phyloP scores from a whole-genome alignment of 2,888 invertebrate genomes.

The Pristionchus arcanus region DNA sequence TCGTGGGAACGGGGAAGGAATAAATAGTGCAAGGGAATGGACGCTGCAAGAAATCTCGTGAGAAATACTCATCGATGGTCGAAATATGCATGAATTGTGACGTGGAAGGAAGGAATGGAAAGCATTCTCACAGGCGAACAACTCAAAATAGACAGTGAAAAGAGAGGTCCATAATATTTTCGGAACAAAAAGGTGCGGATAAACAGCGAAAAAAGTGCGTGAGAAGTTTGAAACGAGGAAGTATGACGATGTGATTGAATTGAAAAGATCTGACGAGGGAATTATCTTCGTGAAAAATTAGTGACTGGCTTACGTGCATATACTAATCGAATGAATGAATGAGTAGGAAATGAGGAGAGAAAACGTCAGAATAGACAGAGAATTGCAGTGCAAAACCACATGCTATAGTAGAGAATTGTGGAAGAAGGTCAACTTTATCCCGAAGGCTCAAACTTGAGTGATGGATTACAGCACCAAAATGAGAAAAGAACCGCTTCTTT shows the following conservation, averaged over 20 bases:
- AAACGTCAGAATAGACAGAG: constrained; percentile 21
- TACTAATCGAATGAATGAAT: not conserved
- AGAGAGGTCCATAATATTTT: not conserved
- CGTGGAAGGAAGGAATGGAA: not conserved
- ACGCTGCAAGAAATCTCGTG: not conserved
- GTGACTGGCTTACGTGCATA: not conserved
- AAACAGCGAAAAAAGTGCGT: not conserved
- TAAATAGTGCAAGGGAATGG: not conserved
- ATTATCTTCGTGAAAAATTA: not conserved
- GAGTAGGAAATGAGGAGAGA: not conserved
- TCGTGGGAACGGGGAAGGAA: not conserved
- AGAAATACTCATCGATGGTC: not conserved
- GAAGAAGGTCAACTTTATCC: not conserved
- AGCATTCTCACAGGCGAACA: not conserved
- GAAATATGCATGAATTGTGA: not conserved
- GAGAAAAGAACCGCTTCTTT: not conserved
- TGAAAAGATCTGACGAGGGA: not conserved
- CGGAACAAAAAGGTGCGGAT: not conserved
- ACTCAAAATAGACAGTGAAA: not conserved
- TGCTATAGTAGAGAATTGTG: no score
- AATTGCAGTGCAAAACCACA: no score
- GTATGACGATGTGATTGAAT: not conserved
- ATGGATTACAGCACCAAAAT: not conserved
- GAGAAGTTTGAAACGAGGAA: not conserved
- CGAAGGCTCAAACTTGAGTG: not conserved